Percentiles rank a stretch among this genome's conserved stretches.
These are phyloP conservation scores for Lagria hirta DNA, from an alignment of 2,888 invertebrate species.

Conservation along the genomic window DNA sequence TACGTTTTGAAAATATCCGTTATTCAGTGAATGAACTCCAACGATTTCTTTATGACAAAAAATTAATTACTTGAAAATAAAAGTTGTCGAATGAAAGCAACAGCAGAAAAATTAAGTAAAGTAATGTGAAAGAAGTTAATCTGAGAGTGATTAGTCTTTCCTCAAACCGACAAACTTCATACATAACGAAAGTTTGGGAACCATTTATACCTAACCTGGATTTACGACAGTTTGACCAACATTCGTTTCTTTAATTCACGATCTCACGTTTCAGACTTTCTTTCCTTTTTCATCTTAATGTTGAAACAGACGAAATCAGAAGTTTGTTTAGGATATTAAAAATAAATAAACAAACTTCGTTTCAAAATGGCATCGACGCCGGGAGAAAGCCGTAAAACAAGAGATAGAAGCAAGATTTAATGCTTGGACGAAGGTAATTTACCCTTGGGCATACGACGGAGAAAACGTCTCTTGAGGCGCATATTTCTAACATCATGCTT, in stretches of 20 bases:
- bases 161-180: slow-evolving; percentile 39
- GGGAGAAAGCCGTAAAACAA: slow-evolving; percentile 21
- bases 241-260: slow-evolving; percentile 40
- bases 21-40: too few relatives aligned
- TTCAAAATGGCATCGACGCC: slow-evolving; percentile 13
- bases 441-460: slow-evolving; percentile 36
- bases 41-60: too few relatives aligned
- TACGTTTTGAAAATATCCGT: slow-evolving; percentile 9
- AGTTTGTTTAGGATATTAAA: slow-evolving; percentile 33
- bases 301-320: slow-evolving; percentile 10
- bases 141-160: slow-evolving; percentile 45
- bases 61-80: slow-evolving; percentile 18
- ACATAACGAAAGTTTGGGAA: slow-evolving; percentile 43
- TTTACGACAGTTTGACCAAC: slow-evolving; percentile 47
- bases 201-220: slow-evolving; percentile 40
- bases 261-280: slow-evolving; percentile 4
- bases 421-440: slow-evolving; percentile 45
- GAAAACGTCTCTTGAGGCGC: slow-evolving; percentile 33
- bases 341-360: slow-evolving; percentile 38
- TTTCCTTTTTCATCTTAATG: slow-evolving; percentile 12
- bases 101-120: slow-evolving; percentile 26
- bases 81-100: slow-evolving; percentile 19
- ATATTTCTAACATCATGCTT: too few relatives aligned
- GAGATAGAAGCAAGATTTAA: slow-evolving; percentile 41
- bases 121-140: slow-evolving; percentile 39